Evolutionary conservation across 2,797 vertebrate species (phyloP).

Genomic region (Stomatorhinus walkeri): DNA sequence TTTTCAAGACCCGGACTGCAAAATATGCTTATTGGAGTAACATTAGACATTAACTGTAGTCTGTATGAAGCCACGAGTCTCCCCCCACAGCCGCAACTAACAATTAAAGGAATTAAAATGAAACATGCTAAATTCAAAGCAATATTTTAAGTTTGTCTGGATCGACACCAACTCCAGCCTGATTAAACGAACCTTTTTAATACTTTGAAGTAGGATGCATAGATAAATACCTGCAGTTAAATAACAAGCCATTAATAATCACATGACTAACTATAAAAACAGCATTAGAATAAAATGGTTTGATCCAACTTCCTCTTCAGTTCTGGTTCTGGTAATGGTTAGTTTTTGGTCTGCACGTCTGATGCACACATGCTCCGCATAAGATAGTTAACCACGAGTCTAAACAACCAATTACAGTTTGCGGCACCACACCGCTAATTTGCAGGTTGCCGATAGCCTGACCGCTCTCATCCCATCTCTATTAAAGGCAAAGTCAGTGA

Average conservation of each 20-base stretch:
- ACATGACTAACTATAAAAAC: neutral
- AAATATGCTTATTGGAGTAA: neutral
- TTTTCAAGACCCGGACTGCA: neutral
- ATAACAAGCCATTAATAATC: neutral
- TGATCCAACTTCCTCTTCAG: neutral
- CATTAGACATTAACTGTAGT: neutral
- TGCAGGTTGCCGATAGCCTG: neutral
- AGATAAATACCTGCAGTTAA: neutral
- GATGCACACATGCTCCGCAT: neutral
- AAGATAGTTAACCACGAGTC: neutral
- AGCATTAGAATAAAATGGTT: neutral
- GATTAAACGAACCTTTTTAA: neutral
- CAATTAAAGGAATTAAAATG: neutral
- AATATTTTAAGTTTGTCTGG: neutral
- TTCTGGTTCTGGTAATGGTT: neutral
- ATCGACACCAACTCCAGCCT: neutral
- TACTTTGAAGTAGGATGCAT: neutral
- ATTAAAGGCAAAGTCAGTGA: neutral
- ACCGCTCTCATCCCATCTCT: neutral
- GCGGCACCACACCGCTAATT: neutral
- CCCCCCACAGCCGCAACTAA: neutral
- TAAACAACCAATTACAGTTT: neutral
- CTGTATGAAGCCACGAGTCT: neutral
- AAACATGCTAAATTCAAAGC: neutral
- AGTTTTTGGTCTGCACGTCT: neutral